These are phyloP conservation scores for Epirrhoe tristata DNA, from an alignment of 2,888 invertebrate species.

Conservation along the genomic window DNA sequence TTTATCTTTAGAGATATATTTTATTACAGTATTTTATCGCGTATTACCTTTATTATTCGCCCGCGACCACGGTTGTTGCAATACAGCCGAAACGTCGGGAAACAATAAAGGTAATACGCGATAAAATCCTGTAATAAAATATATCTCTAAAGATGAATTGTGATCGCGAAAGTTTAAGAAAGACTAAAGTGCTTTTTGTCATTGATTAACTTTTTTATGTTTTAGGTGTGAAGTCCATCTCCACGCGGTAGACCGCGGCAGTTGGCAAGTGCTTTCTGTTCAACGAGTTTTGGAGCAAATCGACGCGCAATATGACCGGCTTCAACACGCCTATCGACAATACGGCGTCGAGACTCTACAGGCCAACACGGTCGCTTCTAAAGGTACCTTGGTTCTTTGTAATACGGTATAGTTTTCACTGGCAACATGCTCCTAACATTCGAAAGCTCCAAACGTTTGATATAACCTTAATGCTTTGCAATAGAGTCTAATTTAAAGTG, in stretches of 20 bases:
- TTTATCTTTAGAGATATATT: too few relatives aligned
- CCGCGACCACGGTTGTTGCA: too few relatives aligned
- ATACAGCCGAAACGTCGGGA: too few relatives aligned
- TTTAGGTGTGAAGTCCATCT: conserved; percentile 94
- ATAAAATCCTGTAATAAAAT: too few relatives aligned
- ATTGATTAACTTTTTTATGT: too few relatives aligned
- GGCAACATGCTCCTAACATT: too few relatives aligned
- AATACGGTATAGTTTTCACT: conserved; percentile 6
- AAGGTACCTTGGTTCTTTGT: conserved; percentile 20
- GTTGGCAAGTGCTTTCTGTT: conserved; percentile 91
- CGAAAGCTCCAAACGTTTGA: neutral
- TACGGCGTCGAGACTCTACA: conserved; percentile 78
- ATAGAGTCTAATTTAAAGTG: neutral
- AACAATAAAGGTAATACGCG: too few relatives aligned
- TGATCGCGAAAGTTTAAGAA: too few relatives aligned
- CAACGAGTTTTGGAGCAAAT: conserved; percentile 92
- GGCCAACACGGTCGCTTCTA: conserved; percentile 48
- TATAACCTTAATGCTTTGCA: neutral
- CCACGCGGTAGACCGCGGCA: conserved; percentile 91
- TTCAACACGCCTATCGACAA: conserved; percentile 87
- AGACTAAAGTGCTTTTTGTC: too few relatives aligned
- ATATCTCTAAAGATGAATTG: too few relatives aligned
- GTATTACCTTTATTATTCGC: too few relatives aligned
- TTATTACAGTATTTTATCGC: too few relatives aligned
- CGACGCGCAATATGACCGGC: conserved; percentile 93